Percentiles rank a stretch among this genome's conserved stretches.
Evolutionary conservation across 2,888 invertebrate genomes (phyloP).

Genomic region (Orthosia gothica): DNA sequence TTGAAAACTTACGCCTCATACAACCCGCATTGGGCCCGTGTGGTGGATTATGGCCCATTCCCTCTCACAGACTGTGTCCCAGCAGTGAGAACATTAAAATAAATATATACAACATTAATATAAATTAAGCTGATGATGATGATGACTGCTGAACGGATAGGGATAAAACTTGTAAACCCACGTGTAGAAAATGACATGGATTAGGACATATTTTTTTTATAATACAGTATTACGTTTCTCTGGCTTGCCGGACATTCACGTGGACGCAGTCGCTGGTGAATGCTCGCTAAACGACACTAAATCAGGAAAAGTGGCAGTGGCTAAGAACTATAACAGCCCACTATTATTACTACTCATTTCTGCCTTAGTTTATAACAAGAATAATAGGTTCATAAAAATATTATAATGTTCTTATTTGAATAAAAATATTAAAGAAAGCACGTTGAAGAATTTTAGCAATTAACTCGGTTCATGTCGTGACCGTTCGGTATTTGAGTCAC

Average conservation of each 20-base stretch:
- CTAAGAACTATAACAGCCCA: not conserved
- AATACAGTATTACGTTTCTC: too few species aligned
- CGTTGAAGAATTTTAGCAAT: slow-evolving; percentile 29
- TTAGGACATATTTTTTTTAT: too few species aligned
- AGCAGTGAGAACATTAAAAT: too few species aligned
- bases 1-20: too few species aligned
- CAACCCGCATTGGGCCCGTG: too few species aligned
- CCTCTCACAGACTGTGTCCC: too few species aligned
- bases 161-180: not conserved
- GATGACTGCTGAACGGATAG: not conserved
- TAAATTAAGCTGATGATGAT: too few species aligned
- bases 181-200: too few species aligned
- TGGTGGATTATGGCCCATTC: too few species aligned
- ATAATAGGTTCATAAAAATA: slow-evolving; percentile 11
- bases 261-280: too few species aligned
- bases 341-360: not conserved
- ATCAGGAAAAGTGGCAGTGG: not conserved
- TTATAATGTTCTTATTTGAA: slow-evolving; percentile 7
- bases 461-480: slow-evolving; percentile 26
- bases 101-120: too few species aligned
- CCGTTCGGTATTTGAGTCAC: slow-evolving; percentile 20
- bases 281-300: not conserved
- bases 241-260: too few species aligned
- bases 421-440: slow-evolving; percentile 15
- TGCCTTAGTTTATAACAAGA: not conserved